Conservation (phyloP, 2,888 invertebrate species). For the Megalurothrips usitatus region DNA sequence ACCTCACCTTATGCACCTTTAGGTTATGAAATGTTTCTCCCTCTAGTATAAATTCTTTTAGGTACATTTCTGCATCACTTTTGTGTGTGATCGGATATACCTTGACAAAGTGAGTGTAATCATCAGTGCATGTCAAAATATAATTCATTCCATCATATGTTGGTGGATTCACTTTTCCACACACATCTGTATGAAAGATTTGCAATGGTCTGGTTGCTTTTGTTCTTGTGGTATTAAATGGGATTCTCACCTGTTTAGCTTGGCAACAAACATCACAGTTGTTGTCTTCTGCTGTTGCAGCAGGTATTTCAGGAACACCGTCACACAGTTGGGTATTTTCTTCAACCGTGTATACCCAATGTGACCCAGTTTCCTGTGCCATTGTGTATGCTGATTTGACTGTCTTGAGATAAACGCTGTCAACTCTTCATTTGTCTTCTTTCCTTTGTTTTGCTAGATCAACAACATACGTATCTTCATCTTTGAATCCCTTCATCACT, state of each 20-base stretch:
- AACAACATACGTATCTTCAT: conserved; percentile 23
- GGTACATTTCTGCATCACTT: conserved; percentile 36
- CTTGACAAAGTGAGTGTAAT: conserved; percentile 36
- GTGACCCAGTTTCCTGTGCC: conserved; percentile 32
- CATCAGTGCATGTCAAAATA: conserved; percentile 38
- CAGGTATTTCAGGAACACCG: conserved; percentile 22
- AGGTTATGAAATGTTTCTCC: conserved; percentile 37
- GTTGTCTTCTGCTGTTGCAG: conserved; percentile 28
- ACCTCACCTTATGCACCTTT: conserved; percentile 39
- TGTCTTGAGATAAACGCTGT: no score
- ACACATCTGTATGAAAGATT: conserved; percentile 37
- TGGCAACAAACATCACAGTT: conserved; percentile 38
- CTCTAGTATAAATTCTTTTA: conserved; percentile 39
- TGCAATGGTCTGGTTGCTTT: conserved; percentile 36
- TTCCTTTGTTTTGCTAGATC: not conserved
- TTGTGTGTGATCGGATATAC: conserved; percentile 36
- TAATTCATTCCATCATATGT: conserved; percentile 35
- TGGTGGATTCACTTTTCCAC: conserved; percentile 35
- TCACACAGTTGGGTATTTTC: conserved; percentile 29
- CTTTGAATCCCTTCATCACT: conserved; percentile 31
- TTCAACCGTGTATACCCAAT: conserved; percentile 29
- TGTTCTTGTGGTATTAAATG: conserved; percentile 36
- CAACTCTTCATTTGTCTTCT: no score
- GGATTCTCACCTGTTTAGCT: conserved; percentile 40
- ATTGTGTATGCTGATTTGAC: conserved; percentile 18